A percentile compares a stretch with the other conserved stretches of the same genome.
Evolutionary conservation across 1,140 invertebrate species (phyloP).

Genomic region (Kradibia gibbosae): DNA sequence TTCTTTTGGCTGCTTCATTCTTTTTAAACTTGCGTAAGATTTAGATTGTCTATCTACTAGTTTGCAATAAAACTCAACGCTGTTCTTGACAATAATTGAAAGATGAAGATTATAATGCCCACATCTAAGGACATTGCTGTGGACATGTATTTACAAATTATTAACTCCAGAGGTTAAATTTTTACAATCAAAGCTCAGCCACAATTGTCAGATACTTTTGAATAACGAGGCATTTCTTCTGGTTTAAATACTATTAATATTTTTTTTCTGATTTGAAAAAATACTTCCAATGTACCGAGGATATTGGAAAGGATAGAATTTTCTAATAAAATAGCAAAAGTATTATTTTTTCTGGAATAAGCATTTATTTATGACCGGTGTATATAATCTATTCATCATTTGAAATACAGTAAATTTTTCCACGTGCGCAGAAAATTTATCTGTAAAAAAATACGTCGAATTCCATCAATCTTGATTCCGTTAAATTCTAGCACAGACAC

Average conservation of each 20-base stretch:
- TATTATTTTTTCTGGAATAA: not conserved
- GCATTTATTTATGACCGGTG: not conserved
- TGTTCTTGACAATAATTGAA: too few relatives aligned
- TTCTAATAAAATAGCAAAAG: too few relatives aligned
- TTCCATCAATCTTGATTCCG: conserved; percentile 27
- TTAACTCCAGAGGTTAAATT: too few relatives aligned
- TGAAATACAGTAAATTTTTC: conserved; percentile 24
- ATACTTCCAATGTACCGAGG: too few relatives aligned
- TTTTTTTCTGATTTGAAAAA: too few relatives aligned
- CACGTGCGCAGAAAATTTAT: not conserved
- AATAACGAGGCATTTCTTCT: too few relatives aligned
- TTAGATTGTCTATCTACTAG: not conserved
- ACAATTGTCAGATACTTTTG: too few relatives aligned
- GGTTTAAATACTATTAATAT: too few relatives aligned
- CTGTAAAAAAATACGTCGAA: conserved; percentile 21
- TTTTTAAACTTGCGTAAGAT: not conserved
- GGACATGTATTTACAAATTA: too few relatives aligned
- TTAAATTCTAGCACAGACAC: conserved; percentile 1
- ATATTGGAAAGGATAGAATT: too few relatives aligned
- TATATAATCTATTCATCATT: not conserved
- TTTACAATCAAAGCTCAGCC: too few relatives aligned
- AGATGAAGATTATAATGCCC: not conserved
- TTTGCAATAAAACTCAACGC: not conserved
- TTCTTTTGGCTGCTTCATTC: not conserved
- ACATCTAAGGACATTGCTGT: too few relatives aligned